Evolutionary conservation across 2,113 vertebrate species (phyloP), one percentile per base, ranked within the genome.

Genomic region (Fukomys damarensis): DNA sequence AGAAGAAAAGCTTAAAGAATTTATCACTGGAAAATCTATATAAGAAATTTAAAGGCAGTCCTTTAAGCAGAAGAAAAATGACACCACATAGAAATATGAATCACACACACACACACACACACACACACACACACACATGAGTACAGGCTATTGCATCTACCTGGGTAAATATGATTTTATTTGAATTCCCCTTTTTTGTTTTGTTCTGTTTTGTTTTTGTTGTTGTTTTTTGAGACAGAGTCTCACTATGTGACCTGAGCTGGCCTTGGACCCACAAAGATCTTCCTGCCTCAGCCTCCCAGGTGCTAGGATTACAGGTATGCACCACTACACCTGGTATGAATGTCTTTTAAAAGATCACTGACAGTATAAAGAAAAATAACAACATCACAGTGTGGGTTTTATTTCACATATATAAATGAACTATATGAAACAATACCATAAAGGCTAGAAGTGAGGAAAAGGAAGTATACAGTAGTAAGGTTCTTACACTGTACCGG

Each of bases 331-430:
- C 19, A 19, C n/a, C 20, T 20, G n/a, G 68, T 35, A 81, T 81
- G 43, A 81, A 38, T 74, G 8, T 97, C 54, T 66, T 66, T 74
- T 24, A 86, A 94, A 52, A 81, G 43, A 43, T 92, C 58, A 81
- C 26, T 72, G 35, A 86, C 24, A 74, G 12, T 82, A 77, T 89
- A 66, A 94, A 38, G 19, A 70, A 93, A 91, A 52, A 80, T 52
- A 66, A 32, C 35, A 66, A 32, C 35, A 83, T 22, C 30, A 12
- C 16, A 30, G 30, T 61, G 7, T 89, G 63, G 46, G 41, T 49
- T 52, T 89, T 76, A 32, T 54, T 68, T 68, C 68, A 70, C n/a
- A 58, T 22, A 10, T 38, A 52, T 24, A 59, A 84, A 19, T 59
- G 22, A 92, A 80, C 59, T 41, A 10, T 52, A 11, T 59, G n/a